Evolutionary conservation across 2,113 vertebrate genomes (phyloP), one percentile per base, ranked within the genome.

Genomic region (Bufo bufo): DNA sequence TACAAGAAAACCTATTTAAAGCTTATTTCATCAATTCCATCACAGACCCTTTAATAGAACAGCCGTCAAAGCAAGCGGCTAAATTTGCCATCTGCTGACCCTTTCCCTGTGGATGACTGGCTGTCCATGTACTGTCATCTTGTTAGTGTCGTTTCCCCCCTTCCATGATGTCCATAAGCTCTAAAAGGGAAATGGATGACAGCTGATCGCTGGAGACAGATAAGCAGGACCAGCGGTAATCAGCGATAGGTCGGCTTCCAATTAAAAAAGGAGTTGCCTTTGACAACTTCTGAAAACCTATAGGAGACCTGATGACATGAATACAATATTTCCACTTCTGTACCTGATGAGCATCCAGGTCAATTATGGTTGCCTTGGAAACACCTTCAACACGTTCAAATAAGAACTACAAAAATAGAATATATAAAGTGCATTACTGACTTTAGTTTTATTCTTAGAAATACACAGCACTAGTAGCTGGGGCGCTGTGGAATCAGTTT

Each of bases 281-380:
- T 50, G 7, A 8, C 4, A 72, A 8, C 1, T 47, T 47, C 7
- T 45, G 45, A 45, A 14, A 74, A 4, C 12, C 43, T 74, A 16
- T 16, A 10, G 23, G 33, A 50, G 16, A 77, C 20, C 45, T 49
- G 47, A 77, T 49, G 47, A 77, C 17, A 77, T 77, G 11, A 12
- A 79, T 23, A 58, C 43, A 58, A 58, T 80, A 91, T 52, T 56
- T 58, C 89, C 1, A 72, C 47, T 86, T 75, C 80, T 12, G 96
- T 92, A 99, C 98, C 97, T 99, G 98, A 93, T 99, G 98, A 90
- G 98, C 98, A 86, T 99, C 98, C 77, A 99, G 94, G 90, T 99
- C 98, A 20, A 99, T 97, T 91, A 99, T 99, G 72, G 96, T 97
- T 45, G 96, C 98, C 92, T 90, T 97, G 90, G 95, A 95, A 90